Evolutionary conservation across 1,140 invertebrate species (phyloP).

Genomic region (Trachymyrmex cornetzi): DNA sequence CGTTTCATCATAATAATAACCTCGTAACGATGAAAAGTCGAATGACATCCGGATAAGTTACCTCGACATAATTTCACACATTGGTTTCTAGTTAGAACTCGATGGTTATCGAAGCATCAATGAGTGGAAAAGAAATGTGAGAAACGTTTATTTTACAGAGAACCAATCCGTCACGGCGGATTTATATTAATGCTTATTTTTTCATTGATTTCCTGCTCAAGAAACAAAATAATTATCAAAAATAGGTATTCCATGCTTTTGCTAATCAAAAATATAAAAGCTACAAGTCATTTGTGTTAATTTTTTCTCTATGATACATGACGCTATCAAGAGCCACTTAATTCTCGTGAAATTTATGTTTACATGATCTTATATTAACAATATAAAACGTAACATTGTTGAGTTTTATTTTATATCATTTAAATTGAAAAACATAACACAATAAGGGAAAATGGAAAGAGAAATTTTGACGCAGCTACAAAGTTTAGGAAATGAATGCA

Average conservation of each 20-base stretch:
- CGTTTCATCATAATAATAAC: constrained; percentile 41
- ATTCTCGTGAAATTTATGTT: background rate
- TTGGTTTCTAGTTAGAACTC: constrained; percentile 35
- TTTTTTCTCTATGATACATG: background rate
- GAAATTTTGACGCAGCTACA: background rate
- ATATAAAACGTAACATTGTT: background rate
- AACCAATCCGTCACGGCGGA: background rate
- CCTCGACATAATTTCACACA: constrained; percentile 54
- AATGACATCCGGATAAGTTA: constrained; percentile 54
- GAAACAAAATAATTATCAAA: background rate
- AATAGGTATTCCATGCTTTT: background rate
- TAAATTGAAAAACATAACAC: background rate
- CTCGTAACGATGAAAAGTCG: constrained; percentile 56
- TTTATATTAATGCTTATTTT: background rate
- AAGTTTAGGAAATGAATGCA: background rate
- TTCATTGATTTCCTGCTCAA: background rate
- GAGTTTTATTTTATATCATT: background rate
- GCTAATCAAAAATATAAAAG: background rate
- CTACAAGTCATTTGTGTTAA: background rate
- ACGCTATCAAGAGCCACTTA: background rate
- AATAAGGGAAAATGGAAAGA: background rate
- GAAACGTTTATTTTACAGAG: background rate
- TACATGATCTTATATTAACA: background rate
- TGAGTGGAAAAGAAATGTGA: constrained; percentile 32
- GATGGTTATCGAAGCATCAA: constrained; percentile 35